Percentiles rank a stretch among this genome's conserved stretches.
These are phyloP conservation scores for Spea hammondii DNA, from an alignment of 2,797 vertebrate genomes.

Conservation along the genomic window DNA sequence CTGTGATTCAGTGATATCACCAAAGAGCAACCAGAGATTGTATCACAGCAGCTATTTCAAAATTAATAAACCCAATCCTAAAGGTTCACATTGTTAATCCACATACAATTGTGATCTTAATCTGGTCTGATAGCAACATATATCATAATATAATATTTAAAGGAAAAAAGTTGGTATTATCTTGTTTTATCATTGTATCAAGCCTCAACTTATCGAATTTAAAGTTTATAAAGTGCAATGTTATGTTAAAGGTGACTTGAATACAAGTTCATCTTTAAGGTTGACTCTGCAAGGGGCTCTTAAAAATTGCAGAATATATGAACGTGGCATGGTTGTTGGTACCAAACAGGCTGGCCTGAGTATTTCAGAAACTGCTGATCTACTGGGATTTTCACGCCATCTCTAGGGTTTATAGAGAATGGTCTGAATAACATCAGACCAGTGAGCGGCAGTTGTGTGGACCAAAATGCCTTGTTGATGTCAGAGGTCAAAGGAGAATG, in stretches of 20 bases:
- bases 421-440: too few relatives aligned
- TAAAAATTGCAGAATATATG: too few relatives aligned
- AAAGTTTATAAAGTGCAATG: conserved; percentile 58
- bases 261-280: conserved; percentile 1
- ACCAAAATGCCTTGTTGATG: too few relatives aligned
- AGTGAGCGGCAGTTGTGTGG: too few relatives aligned
- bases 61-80: conserved; percentile 64
- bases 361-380: too few relatives aligned
- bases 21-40: conserved; percentile 52
- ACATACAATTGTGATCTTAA: conserved; percentile 69
- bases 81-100: conserved; percentile 65
- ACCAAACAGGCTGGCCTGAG: too few relatives aligned
- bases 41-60: conserved; percentile 59
- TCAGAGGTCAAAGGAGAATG: too few relatives aligned
- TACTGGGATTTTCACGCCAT: too few relatives aligned
- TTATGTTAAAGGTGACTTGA: conserved; percentile 63
- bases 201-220: conserved; percentile 61
- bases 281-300: too few relatives aligned
- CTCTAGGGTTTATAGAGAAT: too few relatives aligned
- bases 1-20: conserved; percentile 54
- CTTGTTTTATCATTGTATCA: conserved; percentile 66
- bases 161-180: conserved; percentile 67
- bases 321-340: too few relatives aligned
- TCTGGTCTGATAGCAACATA: conserved; percentile 68
- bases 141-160: conserved; percentile 74